Evolutionary conservation across 2,888 invertebrate species (phyloP).

Genomic region (Hylaea fasciaria): DNA sequence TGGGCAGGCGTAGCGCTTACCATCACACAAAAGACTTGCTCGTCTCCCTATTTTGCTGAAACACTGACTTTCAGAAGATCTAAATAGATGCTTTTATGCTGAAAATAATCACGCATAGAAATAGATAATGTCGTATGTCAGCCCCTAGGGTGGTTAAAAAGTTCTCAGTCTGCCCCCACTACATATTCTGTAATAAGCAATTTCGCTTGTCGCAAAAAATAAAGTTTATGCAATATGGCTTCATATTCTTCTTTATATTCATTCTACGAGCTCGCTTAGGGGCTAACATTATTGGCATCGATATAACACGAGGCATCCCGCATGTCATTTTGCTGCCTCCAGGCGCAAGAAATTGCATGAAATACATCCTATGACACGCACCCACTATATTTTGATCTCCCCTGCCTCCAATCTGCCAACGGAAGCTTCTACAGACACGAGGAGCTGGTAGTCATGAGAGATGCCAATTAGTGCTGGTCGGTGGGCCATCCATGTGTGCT

Average conservation of each 20-base stretch:
- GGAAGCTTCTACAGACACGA: slow-evolving; percentile 24
- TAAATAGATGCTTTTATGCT: not conserved
- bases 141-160: not conserved
- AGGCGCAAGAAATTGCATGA: slow-evolving; percentile 80
- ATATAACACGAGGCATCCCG: slow-evolving; percentile 68
- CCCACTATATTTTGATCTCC: slow-evolving; percentile 53
- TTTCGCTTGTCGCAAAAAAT: slow-evolving; percentile 9
- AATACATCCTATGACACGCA: slow-evolving; percentile 64
- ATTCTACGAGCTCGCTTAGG: slow-evolving; percentile 54
- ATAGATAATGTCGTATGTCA: too few species aligned
- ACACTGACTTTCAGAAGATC: too few species aligned
- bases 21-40: too few species aligned
- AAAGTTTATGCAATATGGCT: slow-evolving; percentile 34
- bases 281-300: slow-evolving; percentile 69
- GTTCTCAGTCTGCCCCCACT: not conserved
- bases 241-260: slow-evolving; percentile 54
- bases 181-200: slow-evolving; percentile 6
- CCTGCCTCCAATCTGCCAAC: slow-evolving; percentile 30
- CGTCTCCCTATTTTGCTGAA: too few species aligned
- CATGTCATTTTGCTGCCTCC: slow-evolving; percentile 76
- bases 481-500: slow-evolving; percentile 57
- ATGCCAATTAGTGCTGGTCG: slow-evolving; percentile 57
- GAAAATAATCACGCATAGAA: not conserved
- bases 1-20: too few species aligned
- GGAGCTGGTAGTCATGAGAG: slow-evolving; percentile 33